These are phyloP conservation scores for Tortricodes alternella DNA, from an alignment of 2,888 invertebrate species.

Conservation along the genomic window DNA sequence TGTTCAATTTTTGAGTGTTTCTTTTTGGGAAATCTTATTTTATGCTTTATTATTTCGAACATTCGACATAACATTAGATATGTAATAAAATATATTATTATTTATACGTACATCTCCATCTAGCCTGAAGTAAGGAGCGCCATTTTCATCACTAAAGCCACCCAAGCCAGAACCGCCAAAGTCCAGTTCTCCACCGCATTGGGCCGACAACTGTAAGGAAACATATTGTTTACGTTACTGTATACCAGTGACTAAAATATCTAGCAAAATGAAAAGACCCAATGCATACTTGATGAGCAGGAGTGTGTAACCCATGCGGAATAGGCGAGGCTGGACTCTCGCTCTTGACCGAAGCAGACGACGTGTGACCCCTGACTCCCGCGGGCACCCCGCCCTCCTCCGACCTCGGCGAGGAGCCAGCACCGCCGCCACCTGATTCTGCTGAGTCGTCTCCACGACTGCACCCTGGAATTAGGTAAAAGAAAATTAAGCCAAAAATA, in stretches of 20 bases:
- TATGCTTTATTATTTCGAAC: no score
- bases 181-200: conserved; percentile 77
- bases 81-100: no score
- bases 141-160: conserved; percentile 75
- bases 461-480: conserved; percentile 66
- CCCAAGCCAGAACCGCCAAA: conserved; percentile 73
- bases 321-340: conserved; percentile 85
- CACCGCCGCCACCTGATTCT: conserved; percentile 79
- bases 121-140: conserved; percentile 75
- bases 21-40: no score
- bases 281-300: conserved; percentile 70
- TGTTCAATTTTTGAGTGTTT: no score
- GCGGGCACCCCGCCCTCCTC: conserved; percentile 74
- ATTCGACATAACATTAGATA: no score
- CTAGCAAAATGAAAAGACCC: neutral
- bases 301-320: conserved; percentile 67
- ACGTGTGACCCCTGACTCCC: conserved; percentile 90
- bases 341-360: conserved; percentile 95
- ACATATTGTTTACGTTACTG: no score
- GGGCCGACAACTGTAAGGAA: conserved; percentile 69
- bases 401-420: conserved; percentile 80
- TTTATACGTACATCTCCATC: conserved; percentile 70
- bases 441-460: conserved; percentile 83
- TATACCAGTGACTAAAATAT: no score
- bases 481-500: neutral